Percentiles rank a stretch among this genome's conserved stretches.
Evolutionary conservation across 1,140 invertebrate species (phyloP).

Genomic region (Drosophila orosa): DNA sequence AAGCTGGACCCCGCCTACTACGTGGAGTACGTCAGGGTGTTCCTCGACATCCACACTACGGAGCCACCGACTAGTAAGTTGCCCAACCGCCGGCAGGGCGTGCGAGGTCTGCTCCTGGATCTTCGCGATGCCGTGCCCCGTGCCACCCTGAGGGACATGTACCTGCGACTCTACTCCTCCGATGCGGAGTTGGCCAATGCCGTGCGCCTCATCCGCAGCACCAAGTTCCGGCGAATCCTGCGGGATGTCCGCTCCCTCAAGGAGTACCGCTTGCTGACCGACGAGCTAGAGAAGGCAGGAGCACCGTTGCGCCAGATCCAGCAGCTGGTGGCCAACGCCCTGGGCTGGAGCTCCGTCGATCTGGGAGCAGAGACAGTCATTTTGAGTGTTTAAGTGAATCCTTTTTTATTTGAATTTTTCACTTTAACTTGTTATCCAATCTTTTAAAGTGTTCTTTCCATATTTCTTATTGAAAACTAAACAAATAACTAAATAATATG

Average conservation of each 20-base stretch:
- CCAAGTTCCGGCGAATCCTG: conserved; percentile 53
- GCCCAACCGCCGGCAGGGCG: conserved; percentile 54
- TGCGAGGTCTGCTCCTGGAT: conserved; percentile 57
- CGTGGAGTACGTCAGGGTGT: conserved; percentile 39
- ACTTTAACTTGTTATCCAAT: not conserved
- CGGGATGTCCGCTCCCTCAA: conserved; percentile 43
- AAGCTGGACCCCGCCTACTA: conserved; percentile 53
- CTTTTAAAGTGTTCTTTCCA: not conserved
- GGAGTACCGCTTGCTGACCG: conserved; percentile 45
- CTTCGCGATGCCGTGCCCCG: conserved; percentile 60
- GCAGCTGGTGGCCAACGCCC: conserved; percentile 49
- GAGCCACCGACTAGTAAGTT: conserved; percentile 35
- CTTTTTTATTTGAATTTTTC: not conserved
- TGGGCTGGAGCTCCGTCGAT: conserved; percentile 54
- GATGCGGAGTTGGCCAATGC: conserved; percentile 43
- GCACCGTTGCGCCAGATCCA: conserved; percentile 49
- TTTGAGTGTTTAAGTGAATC: conserved; percentile 1
- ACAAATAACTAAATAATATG: not conserved
- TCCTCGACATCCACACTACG: conserved; percentile 40
- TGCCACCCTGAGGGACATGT: conserved; percentile 41
- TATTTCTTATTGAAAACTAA: not conserved
- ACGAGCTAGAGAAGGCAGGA: conserved; percentile 39
- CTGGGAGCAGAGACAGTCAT: conserved; percentile 48
- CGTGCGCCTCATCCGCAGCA: conserved; percentile 55
- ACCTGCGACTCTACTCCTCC: conserved; percentile 27